These are phyloP conservation scores for Torymus aiolomorphi DNA, from an alignment of 2,888 invertebrate species.

Conservation along the genomic window DNA sequence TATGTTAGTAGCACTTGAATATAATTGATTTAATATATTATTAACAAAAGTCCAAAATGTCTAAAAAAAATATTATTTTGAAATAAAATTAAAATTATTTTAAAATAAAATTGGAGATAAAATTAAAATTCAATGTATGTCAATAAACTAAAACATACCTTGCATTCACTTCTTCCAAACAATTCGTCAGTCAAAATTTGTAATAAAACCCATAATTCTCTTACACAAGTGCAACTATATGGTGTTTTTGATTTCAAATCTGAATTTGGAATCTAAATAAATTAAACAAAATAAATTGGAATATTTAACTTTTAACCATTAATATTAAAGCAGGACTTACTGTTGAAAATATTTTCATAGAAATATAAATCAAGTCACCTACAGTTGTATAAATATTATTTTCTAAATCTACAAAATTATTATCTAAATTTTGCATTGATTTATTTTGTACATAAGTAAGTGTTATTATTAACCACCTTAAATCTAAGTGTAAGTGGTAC, in stretches of 20 bases:
- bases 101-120: slow-evolving; percentile 1
- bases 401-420: slow-evolving; percentile 65
- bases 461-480: slow-evolving; percentile 76
- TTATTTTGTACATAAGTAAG: slow-evolving; percentile 64
- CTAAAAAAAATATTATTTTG: slow-evolving; percentile 60
- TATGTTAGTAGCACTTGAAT: slow-evolving; percentile 57
- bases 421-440: slow-evolving; percentile 61
- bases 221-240: slow-evolving; percentile 79
- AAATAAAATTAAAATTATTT: slow-evolving; percentile 2
- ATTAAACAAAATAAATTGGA: slow-evolving; percentile 40
- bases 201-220: slow-evolving; percentile 79
- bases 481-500: slow-evolving; percentile 76
- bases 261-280: slow-evolving; percentile 70
- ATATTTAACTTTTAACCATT: not conserved
- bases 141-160: slow-evolving; percentile 60
- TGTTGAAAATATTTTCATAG: slow-evolving; percentile 73
- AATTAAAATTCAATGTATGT: slow-evolving; percentile 21
- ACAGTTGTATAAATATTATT: slow-evolving; percentile 65
- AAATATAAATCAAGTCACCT: slow-evolving; percentile 71
- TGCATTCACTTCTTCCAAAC: slow-evolving; percentile 63
- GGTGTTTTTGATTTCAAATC: slow-evolving; percentile 76
- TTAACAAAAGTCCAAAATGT: slow-evolving; percentile 77
- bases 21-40: slow-evolving; percentile 67
- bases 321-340: slow-evolving; percentile 62
- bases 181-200: slow-evolving; percentile 75